Evolutionary conservation across 2,113 vertebrate genomes (phyloP).

Genomic region (Dipodomys merriami): DNA sequence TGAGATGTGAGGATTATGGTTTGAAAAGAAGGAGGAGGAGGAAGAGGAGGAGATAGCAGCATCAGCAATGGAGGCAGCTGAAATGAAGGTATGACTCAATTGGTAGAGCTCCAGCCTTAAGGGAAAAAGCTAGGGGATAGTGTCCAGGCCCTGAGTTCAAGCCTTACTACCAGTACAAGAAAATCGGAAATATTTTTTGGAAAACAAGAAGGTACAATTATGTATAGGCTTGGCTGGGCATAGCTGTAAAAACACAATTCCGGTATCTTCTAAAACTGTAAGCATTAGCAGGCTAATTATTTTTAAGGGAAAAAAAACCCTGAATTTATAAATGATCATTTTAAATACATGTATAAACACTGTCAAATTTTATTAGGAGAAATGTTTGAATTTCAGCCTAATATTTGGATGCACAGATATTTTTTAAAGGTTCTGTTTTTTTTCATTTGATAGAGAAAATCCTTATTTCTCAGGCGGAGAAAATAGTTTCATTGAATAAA

Average conservation of each 20-base stretch:
- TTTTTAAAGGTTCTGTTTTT: slow-evolving; percentile 54
- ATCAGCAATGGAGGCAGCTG: too few relatives aligned
- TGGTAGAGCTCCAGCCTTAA: too few relatives aligned
- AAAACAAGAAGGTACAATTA: slow-evolving; percentile 21
- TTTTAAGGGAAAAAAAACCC: slow-evolving; percentile 22
- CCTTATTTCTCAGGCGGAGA: slow-evolving; percentile 32
- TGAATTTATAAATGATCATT: slow-evolving; percentile 38
- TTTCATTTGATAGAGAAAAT: slow-evolving; percentile 50
- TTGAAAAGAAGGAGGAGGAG: too few relatives aligned
- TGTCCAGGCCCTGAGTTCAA: too few relatives aligned
- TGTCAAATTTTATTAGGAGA: slow-evolving; percentile 62
- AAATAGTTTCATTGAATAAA: slow-evolving; percentile 67
- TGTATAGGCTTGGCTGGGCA: neutral
- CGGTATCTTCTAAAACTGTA: slow-evolving; percentile 33
- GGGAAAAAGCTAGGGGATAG: too few relatives aligned
- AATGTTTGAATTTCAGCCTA: slow-evolving; percentile 65
- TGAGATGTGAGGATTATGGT: too few relatives aligned
- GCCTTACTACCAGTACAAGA: too few relatives aligned
- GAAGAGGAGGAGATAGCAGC: too few relatives aligned
- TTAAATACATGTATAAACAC: slow-evolving; percentile 61
- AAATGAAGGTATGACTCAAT: too few relatives aligned
- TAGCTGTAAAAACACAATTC: slow-evolving; percentile 31
- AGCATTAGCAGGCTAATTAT: slow-evolving; percentile 50
- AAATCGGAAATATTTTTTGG: too few relatives aligned
- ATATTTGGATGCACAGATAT: slow-evolving; percentile 58